A percentile compares a stretch with the other conserved stretches of the same genome.
phyloP scores from a whole-genome alignment of 2,888 invertebrate genomes.

The Sialis lutaria region DNA sequence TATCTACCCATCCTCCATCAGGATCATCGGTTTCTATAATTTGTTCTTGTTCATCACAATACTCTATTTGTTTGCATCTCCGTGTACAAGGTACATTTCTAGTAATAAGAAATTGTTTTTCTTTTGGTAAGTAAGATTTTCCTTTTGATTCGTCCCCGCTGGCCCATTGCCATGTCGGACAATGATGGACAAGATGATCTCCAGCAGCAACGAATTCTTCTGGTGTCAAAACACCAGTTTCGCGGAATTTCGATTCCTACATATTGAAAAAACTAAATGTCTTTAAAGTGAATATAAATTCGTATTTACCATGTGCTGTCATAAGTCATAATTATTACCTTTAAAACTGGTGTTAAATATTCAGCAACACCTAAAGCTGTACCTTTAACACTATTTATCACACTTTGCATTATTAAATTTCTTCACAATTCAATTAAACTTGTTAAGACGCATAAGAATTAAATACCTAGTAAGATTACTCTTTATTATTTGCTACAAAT shows the following conservation, averaged over 20 bases:
- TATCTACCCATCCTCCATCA: constrained; percentile 95
- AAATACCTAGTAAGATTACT: too few relatives aligned
- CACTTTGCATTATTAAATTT: constrained; percentile 64
- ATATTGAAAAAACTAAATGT: too few relatives aligned
- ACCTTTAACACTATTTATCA: constrained; percentile 89
- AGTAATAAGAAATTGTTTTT: constrained; percentile 95
- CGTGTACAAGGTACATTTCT: constrained; percentile 93
- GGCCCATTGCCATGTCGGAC: constrained; percentile 99
- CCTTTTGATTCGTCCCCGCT: constrained; percentile 78
- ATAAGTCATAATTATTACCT: constrained; percentile 36
- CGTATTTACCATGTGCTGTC: too few relatives aligned
- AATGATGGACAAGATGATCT: constrained; percentile 96
- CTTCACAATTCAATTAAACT: too few relatives aligned
- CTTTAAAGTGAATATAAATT: too few relatives aligned
- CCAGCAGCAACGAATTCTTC: constrained; percentile 98
- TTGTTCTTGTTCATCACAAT: constrained; percentile 78
- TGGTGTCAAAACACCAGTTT: constrained; percentile 96
- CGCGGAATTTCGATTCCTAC: constrained; percentile 91
- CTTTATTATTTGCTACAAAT: too few relatives aligned
- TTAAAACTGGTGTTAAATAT: constrained; percentile 87
- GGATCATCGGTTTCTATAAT: constrained; percentile 75
- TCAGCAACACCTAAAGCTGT: constrained; percentile 92
- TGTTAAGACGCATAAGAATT: too few relatives aligned
- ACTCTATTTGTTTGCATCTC: constrained; percentile 91
- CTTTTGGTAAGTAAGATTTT: constrained; percentile 78